These are phyloP conservation scores for Phainopepla nitens DNA, from an alignment of 2,113 vertebrate species.

Conservation along the genomic window DNA sequence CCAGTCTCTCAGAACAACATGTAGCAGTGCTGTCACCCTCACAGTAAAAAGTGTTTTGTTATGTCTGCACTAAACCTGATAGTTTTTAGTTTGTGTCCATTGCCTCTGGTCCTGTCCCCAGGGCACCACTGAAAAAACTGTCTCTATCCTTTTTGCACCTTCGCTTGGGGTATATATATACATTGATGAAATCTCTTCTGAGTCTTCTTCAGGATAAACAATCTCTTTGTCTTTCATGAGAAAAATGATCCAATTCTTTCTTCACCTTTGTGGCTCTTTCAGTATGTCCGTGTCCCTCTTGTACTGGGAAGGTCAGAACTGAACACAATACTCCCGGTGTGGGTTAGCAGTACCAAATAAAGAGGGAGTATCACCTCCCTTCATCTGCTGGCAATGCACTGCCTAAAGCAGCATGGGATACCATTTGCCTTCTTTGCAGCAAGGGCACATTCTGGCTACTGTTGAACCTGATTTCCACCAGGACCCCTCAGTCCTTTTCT, in stretches of 20 bases:
- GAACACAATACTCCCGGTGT: background rate
- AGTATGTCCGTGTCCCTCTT: background rate
- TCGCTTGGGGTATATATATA: background rate
- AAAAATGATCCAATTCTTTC: background rate
- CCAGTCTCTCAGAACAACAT: background rate
- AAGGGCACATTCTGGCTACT: background rate
- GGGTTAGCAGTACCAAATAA: background rate
- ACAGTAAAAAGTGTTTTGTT: background rate
- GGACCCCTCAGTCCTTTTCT: background rate
- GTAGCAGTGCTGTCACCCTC: background rate
- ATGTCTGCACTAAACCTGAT: background rate
- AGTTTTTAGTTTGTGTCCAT: background rate
- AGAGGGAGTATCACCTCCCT: background rate
- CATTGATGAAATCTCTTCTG: background rate
- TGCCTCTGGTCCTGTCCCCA: background rate
- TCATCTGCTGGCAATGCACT: accelerated
- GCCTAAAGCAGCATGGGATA: background rate
- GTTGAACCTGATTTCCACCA: background rate
- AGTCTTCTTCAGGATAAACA: background rate
- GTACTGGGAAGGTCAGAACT: background rate
- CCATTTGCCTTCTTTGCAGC: background rate
- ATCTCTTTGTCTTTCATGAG: background rate
- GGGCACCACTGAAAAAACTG: background rate
- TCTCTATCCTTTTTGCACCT: background rate
- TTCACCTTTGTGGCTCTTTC: background rate